These are phyloP conservation scores for Umimayanthus chanpuru DNA, from an alignment of 92 coral and sea anemone species.

Conservation along the genomic window DNA sequence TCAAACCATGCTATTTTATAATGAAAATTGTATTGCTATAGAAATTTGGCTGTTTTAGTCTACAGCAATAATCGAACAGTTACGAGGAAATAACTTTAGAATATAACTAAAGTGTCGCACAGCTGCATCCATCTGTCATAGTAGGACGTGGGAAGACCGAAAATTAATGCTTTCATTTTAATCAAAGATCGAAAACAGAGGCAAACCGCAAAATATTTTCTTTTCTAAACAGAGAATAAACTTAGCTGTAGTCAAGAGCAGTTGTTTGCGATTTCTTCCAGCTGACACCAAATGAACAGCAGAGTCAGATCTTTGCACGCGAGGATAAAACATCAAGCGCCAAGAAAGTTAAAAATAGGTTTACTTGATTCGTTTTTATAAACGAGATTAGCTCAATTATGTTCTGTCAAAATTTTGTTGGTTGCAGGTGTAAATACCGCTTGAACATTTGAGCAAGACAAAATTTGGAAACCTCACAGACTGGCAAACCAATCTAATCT, in stretches of 20 bases:
- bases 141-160: not conserved
- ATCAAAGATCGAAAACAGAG: not conserved
- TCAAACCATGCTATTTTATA: constrained; percentile 10
- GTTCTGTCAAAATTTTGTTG: not conserved
- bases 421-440: not conserved
- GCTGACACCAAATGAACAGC: not conserved
- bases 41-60: constrained; percentile 7
- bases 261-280: not conserved
- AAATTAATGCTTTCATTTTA: constrained; percentile 22
- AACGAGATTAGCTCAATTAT: not conserved
- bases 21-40: constrained; percentile 43
- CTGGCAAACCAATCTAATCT: not conserved
- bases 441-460: not conserved
- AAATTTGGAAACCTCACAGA: not conserved
- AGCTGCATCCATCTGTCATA: constrained; percentile 35
- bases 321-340: not conserved
- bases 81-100: constrained; percentile 1
- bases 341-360: not conserved
- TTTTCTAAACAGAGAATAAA: too few species aligned
- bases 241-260: not conserved
- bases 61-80: not conserved
- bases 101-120: not conserved
- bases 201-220: not conserved
- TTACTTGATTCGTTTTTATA: not conserved
- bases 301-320: not conserved